Conservation (phyloP, 2,113 vertebrate genomes). For the Ceratotherium simum region DNA sequence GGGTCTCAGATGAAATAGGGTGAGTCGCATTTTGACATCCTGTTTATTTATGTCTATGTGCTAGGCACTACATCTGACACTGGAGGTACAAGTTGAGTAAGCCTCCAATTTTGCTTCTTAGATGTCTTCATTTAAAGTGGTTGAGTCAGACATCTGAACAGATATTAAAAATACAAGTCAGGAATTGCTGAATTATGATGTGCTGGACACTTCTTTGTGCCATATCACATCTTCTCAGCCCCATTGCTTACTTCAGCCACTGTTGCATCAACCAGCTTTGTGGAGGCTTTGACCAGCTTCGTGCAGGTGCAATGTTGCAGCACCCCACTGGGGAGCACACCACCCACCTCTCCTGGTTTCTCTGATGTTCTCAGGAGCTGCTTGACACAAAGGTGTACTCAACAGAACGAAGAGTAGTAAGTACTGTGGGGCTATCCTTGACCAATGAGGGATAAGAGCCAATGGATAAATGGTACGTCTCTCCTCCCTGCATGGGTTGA, state of each 20-base stretch:
- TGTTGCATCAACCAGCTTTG: not conserved
- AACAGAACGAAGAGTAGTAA: not conserved
- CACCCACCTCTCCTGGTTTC: not conserved
- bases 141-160: not conserved
- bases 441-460: not conserved
- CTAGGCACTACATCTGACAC: not conserved
- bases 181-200: not conserved
- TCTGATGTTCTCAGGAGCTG: not conserved
- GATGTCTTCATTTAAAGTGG: not conserved
- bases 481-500: not conserved
- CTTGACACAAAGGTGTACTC: not conserved
- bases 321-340: too few relatives aligned
- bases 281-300: not conserved
- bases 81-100: not conserved
- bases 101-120: not conserved
- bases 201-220: not conserved
- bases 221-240: not conserved
- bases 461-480: not conserved
- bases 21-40: not conserved
- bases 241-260: not conserved
- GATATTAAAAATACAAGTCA: not conserved
- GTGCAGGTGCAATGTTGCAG: not conserved
- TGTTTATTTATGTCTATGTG: not conserved
- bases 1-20: not conserved
- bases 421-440: not conserved